phyloP scores from a whole-genome alignment of 1,140 invertebrate genomes.

The Bursaphelenchus mucronatus region DNA sequence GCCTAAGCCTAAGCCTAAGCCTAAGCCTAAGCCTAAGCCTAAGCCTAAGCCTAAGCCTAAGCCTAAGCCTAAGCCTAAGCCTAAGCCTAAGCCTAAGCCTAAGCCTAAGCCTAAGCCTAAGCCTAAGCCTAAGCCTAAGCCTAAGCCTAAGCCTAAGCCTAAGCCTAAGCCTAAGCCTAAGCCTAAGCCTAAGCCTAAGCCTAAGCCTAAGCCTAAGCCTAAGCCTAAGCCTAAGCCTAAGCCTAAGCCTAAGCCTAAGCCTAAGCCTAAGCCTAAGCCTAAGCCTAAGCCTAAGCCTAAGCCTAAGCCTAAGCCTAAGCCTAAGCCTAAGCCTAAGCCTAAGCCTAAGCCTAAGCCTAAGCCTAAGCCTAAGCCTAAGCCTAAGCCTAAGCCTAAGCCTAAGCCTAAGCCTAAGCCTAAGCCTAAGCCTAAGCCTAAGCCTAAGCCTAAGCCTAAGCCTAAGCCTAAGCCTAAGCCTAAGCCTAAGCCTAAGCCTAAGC shows the following conservation, averaged over 20 bases:
- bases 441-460: too few species aligned
- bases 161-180: slow-evolving; percentile 24
- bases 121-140: slow-evolving; percentile 26
- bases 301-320: slow-evolving; percentile 30
- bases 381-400: too few species aligned
- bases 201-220: slow-evolving; percentile 22
- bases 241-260: slow-evolving; percentile 26
- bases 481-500: too few species aligned
- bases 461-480: too few species aligned
- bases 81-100: slow-evolving; percentile 26
- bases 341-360: too few species aligned
- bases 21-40: slow-evolving; percentile 11
- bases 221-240: slow-evolving; percentile 23
- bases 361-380: too few species aligned
- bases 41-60: slow-evolving; percentile 22
- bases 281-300: slow-evolving; percentile 28
- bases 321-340: too few species aligned
- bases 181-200: slow-evolving; percentile 23
- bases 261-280: slow-evolving; percentile 27
- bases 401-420: too few species aligned
- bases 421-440: too few species aligned
- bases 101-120: slow-evolving; percentile 26
- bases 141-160: slow-evolving; percentile 24
- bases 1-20: slow-evolving; percentile 4
- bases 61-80: slow-evolving; percentile 24